A percentile compares a stretch with the other conserved stretches of the same genome.
phyloP scores from a whole-genome alignment of 2,113 vertebrate species.

The Plecturocebus donacophilus region DNA sequence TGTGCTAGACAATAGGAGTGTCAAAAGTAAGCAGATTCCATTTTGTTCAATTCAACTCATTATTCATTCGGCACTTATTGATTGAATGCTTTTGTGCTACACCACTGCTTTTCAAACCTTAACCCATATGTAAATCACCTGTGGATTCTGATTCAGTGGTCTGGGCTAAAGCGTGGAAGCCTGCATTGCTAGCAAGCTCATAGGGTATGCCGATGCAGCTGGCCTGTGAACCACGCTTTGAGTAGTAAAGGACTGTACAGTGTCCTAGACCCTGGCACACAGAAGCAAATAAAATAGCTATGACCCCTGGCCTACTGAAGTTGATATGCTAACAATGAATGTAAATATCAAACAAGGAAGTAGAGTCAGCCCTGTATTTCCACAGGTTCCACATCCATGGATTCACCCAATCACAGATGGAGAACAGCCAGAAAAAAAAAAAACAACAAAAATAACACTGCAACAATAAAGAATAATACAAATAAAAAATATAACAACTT shows the following conservation, averaged over 20 bases:
- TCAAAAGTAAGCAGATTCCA: neutral
- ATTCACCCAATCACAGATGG: neutral
- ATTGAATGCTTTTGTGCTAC: neutral
- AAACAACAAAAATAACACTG: neutral
- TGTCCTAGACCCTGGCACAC: neutral
- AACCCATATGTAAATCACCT: neutral
- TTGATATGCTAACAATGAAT: neutral
- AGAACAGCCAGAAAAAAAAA: neutral
- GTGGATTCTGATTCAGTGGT: neutral
- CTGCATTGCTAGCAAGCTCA: neutral
- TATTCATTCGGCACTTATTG: neutral
- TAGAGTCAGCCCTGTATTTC: neutral
- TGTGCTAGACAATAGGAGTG: neutral
- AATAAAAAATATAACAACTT: neutral
- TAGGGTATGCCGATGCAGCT: neutral
- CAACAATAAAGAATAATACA: neutral
- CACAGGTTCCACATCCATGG: neutral
- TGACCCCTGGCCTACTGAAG: neutral
- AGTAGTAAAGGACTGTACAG: neutral
- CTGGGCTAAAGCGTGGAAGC: neutral
- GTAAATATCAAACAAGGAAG: neutral
- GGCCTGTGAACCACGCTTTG: neutral
- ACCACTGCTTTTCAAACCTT: neutral
- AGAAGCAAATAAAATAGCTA: neutral
- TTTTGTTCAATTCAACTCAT: neutral